Conservation (phyloP, 2,888 invertebrate species). For the Melieria picta region DNA sequence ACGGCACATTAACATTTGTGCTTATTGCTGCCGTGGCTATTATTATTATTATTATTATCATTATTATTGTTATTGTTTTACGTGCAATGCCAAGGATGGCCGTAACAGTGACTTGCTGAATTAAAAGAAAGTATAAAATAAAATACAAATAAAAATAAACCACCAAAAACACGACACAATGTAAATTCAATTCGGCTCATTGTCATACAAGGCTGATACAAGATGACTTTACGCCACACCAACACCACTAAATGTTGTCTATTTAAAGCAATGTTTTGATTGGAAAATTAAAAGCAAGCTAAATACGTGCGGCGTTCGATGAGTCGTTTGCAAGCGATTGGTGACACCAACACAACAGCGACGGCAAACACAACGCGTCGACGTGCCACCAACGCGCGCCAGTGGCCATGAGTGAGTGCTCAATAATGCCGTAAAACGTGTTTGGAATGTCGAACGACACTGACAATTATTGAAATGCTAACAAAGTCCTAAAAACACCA, state of each 20-base stretch:
- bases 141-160: too few relatives aligned
- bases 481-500: too few relatives aligned
- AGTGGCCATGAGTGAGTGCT: too few relatives aligned
- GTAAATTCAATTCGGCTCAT: not conserved
- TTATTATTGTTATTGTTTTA: not conserved
- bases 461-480: too few relatives aligned
- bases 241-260: not conserved
- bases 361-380: not conserved
- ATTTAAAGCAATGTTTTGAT: not conserved
- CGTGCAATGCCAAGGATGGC: not conserved
- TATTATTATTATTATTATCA: not conserved
- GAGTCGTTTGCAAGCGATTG: not conserved
- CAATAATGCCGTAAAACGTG: too few relatives aligned
- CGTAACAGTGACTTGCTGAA: not conserved
- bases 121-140: not conserved
- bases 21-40: not conserved
- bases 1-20: not conserved
- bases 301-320: not conserved
- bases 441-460: too few relatives aligned
- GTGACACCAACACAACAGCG: not conserved
- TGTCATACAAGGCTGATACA: not conserved
- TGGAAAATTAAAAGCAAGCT: not conserved
- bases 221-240: not conserved
- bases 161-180: not conserved
- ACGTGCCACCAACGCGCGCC: not conserved